These are phyloP conservation scores for Crepidodera aurea DNA, from an alignment of 2,888 invertebrate species.

Conservation along the genomic window DNA sequence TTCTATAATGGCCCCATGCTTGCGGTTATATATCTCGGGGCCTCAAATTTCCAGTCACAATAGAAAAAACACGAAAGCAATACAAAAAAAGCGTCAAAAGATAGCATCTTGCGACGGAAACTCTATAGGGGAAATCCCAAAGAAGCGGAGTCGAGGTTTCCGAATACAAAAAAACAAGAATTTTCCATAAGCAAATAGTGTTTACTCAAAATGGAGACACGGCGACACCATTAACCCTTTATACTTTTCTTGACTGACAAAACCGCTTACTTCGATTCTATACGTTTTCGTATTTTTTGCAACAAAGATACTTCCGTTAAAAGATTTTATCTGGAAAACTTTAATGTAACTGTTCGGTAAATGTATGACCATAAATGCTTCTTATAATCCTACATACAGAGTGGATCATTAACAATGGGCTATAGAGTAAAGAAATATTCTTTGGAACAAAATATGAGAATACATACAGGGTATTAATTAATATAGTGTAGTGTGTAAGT, in stretches of 20 bases:
- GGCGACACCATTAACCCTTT: conserved; percentile 32
- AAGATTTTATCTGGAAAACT: no score
- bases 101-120: conserved; percentile 23
- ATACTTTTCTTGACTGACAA: not conserved
- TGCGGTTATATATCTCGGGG: conserved; percentile 23
- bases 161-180: conserved; percentile 27
- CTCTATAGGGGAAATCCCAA: conserved; percentile 15
- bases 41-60: conserved; percentile 21
- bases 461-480: no score
- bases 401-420: no score
- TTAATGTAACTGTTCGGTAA: no score
- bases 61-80: conserved; percentile 23
- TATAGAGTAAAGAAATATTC: no score
- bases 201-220: conserved; percentile 19
- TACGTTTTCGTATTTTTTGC: not conserved
- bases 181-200: conserved; percentile 28
- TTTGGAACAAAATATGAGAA: no score
- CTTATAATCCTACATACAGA: no score
- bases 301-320: not conserved
- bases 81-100: conserved; percentile 24
- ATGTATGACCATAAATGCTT: no score
- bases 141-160: conserved; percentile 20
- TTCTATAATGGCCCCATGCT: conserved; percentile 19
- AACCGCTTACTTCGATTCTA: not conserved
- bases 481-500: no score